Percentiles rank a stretch among this genome's conserved stretches.
These are phyloP conservation scores for Drosophila insularis DNA, from an alignment of 1,140 invertebrate genomes.

Conservation along the genomic window DNA sequence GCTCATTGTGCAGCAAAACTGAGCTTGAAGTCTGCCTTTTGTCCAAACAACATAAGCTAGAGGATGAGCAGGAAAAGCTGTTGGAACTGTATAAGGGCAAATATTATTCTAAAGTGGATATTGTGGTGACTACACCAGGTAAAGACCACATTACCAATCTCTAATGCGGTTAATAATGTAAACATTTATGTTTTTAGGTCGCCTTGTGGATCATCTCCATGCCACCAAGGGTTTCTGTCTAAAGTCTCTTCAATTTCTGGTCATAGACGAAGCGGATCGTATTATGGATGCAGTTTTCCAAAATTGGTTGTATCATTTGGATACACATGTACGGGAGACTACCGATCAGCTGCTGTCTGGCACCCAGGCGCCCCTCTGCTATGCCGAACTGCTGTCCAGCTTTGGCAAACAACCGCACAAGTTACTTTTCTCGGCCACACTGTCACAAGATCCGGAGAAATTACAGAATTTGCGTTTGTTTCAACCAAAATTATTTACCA, in stretches of 20 bases:
- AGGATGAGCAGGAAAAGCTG: conserved; percentile 89
- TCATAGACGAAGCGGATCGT: conserved; percentile 98
- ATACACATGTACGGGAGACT: conserved; percentile 84
- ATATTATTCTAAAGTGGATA: conserved; percentile 88
- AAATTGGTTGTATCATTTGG: conserved; percentile 92
- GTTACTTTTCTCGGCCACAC: conserved; percentile 96
- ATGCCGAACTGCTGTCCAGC: conserved; percentile 58
- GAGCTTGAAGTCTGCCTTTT: conserved; percentile 89
- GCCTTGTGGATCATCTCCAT: conserved; percentile 95
- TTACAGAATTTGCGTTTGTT: conserved; percentile 93
- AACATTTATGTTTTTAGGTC: conserved; percentile 83
- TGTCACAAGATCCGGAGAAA: conserved; percentile 98
- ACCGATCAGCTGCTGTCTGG: conserved; percentile 68
- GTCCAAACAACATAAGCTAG: conserved; percentile 88
- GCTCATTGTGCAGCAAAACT: conserved; percentile 88
- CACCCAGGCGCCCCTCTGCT: conserved; percentile 62
- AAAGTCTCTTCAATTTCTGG: conserved; percentile 90
- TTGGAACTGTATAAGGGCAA: conserved; percentile 86
- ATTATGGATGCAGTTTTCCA: conserved; percentile 95
- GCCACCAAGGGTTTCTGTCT: conserved; percentile 94
- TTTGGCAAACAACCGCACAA: conserved; percentile 88
- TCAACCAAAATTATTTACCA: conserved; percentile 95
- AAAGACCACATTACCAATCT: neutral
- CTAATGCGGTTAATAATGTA: neutral
- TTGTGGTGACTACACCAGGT: conserved; percentile 94